A percentile compares a stretch with the other conserved stretches of the same genome.
Evolutionary conservation across 1,140 invertebrate species (phyloP).

Genomic region (Pachyrhynchus sulphureomaculatus): DNA sequence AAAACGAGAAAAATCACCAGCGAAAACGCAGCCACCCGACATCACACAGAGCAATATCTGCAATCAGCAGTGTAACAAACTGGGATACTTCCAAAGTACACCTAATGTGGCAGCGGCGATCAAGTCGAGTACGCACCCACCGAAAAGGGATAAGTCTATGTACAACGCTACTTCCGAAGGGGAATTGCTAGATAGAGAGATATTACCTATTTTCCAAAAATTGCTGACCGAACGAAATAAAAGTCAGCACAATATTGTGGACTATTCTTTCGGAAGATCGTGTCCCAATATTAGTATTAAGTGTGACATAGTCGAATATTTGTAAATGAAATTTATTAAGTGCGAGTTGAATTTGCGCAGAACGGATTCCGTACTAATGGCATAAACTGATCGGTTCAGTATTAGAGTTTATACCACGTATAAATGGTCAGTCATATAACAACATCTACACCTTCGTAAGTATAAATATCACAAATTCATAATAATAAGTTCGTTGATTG

Average conservation of each 20-base stretch:
- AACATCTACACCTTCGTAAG: too few relatives aligned
- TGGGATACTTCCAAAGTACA: constrained; percentile 63
- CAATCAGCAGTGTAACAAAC: constrained; percentile 54
- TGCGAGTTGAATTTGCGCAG: too few relatives aligned
- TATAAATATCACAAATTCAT: too few relatives aligned
- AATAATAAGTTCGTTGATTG: too few relatives aligned
- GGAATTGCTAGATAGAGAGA: constrained; percentile 77
- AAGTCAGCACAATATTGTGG: constrained; percentile 59
- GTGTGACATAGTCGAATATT: constrained; percentile 93
- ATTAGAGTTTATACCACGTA: too few relatives aligned
- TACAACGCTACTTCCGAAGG: constrained; percentile 81
- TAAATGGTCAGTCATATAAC: too few relatives aligned
- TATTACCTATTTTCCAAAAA: constrained; percentile 89
- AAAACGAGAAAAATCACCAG: constrained; percentile 42
- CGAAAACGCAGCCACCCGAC: constrained; percentile 15
- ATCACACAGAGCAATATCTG: constrained; percentile 33
- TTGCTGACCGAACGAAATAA: constrained; percentile 79
- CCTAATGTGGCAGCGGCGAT: constrained; percentile 56
- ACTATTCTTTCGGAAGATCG: constrained; percentile 78
- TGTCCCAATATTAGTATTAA: constrained; percentile 94
- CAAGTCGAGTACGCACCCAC: constrained; percentile 31
- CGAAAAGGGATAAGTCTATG: constrained; percentile 56
- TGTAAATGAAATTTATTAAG: too few relatives aligned
- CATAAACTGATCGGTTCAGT: too few relatives aligned
- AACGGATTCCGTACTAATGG: too few relatives aligned